Percentiles rank a stretch among this genome's conserved stretches.
Evolutionary conservation across 2,113 vertebrate genomes (phyloP).

Genomic region (Thunnus thynnus): DNA sequence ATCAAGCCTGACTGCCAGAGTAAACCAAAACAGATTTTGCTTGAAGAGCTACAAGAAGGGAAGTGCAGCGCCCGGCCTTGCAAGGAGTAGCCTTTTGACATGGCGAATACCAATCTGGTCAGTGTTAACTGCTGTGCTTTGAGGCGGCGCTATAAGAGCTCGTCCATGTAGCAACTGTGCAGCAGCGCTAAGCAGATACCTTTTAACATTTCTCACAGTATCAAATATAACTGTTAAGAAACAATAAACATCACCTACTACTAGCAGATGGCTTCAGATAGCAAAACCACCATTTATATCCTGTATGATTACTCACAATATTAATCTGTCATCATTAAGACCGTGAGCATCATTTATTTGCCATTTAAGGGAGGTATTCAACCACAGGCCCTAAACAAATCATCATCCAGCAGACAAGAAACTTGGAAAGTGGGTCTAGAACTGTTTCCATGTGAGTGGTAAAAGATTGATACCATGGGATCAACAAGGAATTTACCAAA

Average conservation of each 20-base stretch:
- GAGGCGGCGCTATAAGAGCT: slow-evolving; percentile 52
- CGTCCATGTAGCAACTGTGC: slow-evolving; percentile 35
- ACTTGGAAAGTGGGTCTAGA: slow-evolving; percentile 43
- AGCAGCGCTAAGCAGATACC: slow-evolving; percentile 34
- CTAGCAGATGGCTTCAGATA: slow-evolving; percentile 22
- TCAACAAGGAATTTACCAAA: slow-evolving; percentile 62
- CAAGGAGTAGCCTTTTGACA: slow-evolving; percentile 68
- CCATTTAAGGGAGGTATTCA: slow-evolving; percentile 41
- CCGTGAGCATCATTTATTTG: slow-evolving; percentile 33
- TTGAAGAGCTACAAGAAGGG: slow-evolving; percentile 27
- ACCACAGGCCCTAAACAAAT: slow-evolving; percentile 62
- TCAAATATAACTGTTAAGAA: slow-evolving; percentile 29
- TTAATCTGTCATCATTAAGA: slow-evolving; percentile 52
- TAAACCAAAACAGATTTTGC: slow-evolving; percentile 80
- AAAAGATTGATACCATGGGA: slow-evolving; percentile 67
- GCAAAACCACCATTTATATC: slow-evolving; percentile 41
- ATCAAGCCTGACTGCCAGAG: slow-evolving; percentile 70
- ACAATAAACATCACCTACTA: slow-evolving; percentile 14
- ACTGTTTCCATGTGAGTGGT: slow-evolving; percentile 57
- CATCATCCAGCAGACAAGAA: slow-evolving; percentile 44
- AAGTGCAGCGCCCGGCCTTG: slow-evolving; percentile 32
- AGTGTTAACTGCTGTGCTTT: slow-evolving; percentile 53
- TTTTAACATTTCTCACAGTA: slow-evolving; percentile 48
- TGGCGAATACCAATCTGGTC: slow-evolving; percentile 67
- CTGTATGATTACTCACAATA: slow-evolving; percentile 23